Conservation (phyloP, 1,140 invertebrate genomes). For the Yoshiicerus persimilis region DNA sequence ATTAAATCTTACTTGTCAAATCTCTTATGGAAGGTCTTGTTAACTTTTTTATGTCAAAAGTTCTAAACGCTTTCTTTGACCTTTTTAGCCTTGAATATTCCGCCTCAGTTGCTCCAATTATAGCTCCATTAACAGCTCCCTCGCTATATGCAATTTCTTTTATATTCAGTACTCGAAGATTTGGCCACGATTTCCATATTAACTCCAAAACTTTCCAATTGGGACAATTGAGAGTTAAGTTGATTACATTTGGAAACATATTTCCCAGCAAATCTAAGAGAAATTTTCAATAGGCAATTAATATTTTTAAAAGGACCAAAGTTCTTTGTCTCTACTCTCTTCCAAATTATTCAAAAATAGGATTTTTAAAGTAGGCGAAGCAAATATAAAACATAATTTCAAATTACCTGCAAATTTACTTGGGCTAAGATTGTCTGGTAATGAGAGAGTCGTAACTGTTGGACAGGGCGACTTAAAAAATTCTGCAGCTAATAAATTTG, state of each 20-base stretch:
- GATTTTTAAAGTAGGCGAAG: too few species aligned
- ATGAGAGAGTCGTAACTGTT: neutral
- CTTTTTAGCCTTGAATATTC: neutral
- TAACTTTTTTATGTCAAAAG: neutral
- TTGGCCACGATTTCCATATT: neutral
- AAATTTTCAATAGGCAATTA: neutral
- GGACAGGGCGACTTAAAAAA: neutral
- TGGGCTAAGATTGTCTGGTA: neutral
- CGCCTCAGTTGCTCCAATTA: neutral
- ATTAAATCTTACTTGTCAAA: neutral
- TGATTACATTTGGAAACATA: neutral
- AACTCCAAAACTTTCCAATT: neutral
- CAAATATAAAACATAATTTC: neutral
- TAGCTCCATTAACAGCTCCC: neutral
- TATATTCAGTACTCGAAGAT: neutral
- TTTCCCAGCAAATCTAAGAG: neutral
- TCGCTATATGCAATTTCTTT: neutral
- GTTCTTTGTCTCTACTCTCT: too few species aligned
- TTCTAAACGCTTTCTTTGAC: neutral
- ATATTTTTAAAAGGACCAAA: too few species aligned
- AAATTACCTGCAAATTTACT: neutral
- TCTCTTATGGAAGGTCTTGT: neutral
- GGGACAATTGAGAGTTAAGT: neutral
- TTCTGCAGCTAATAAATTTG: neutral
- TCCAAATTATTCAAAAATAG: too few species aligned